Evolutionary conservation across 2,888 invertebrate species (phyloP).

Genomic region (Philonicus albiceps): DNA sequence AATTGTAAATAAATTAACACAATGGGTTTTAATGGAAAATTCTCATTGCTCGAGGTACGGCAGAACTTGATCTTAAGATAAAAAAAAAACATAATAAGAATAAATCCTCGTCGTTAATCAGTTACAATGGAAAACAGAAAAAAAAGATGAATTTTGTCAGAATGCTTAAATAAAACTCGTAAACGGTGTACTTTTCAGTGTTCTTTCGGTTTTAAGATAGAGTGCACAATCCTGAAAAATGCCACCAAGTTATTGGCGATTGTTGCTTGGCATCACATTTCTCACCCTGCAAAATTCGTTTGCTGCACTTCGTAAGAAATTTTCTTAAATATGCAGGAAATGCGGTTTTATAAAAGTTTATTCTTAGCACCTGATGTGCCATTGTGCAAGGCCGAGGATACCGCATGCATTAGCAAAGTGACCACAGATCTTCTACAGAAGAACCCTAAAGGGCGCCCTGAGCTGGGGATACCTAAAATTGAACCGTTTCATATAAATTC

Average conservation of each 20-base stretch:
- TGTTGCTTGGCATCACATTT: neutral
- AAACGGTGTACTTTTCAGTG: neutral
- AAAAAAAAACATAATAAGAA: neutral
- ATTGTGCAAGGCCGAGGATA: slow-evolving; percentile 48
- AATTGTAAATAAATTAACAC: slow-evolving; percentile 9
- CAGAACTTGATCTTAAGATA: neutral
- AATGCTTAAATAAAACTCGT: neutral
- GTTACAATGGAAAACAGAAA: neutral
- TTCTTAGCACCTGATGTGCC: slow-evolving; percentile 45
- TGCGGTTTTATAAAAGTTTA: neutral
- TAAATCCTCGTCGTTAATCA: neutral
- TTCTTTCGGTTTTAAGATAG: neutral
- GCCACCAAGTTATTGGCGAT: neutral
- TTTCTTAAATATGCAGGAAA: neutral
- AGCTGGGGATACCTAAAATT: slow-evolving; percentile 36
- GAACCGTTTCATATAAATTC: slow-evolving; percentile 44
- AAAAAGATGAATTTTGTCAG: neutral
- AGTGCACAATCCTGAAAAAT: neutral
- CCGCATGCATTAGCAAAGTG: slow-evolving; percentile 42
- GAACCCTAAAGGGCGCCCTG: slow-evolving; percentile 47
- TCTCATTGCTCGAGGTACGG: neutral
- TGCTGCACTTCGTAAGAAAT: neutral
- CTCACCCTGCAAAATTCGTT: neutral
- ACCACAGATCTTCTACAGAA: slow-evolving; percentile 44
- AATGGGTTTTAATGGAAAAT: neutral